Evolutionary conservation across 2,888 invertebrate species (phyloP).

Genomic region (Amphiduros pacificus): DNA sequence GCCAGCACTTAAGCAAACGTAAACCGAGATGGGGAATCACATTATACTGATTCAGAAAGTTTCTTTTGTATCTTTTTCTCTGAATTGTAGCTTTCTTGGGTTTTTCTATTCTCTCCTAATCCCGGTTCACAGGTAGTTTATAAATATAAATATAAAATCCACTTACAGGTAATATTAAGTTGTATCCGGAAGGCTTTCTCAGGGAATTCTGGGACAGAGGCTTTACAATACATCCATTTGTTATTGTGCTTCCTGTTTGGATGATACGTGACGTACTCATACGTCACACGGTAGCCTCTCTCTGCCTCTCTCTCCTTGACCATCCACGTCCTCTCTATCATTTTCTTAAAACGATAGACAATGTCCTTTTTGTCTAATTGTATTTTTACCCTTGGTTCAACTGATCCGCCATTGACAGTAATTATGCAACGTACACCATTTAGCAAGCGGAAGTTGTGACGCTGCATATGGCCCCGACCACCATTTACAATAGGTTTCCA

Average conservation of each 20-base stretch:
- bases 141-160: no score
- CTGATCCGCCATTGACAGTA: neutral
- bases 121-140: no score
- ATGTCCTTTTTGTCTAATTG: neutral
- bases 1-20: no score
- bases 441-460: neutral
- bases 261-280: neutral
- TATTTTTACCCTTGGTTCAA: neutral
- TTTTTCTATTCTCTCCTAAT: no score
- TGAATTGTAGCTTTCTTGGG: no score
- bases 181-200: neutral
- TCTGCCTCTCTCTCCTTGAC: no score
- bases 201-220: neutral
- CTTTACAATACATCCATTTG: neutral
- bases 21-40: no score
- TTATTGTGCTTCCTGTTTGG: neutral
- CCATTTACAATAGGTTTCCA: neutral
- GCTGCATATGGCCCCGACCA: neutral
- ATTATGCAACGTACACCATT: neutral
- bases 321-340: neutral
- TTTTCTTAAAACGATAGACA: neutral
- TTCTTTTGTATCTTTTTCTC: no score
- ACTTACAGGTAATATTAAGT: slow-evolving; percentile 1
- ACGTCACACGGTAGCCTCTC: neutral
- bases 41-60: no score